These are phyloP conservation scores for Lepus oiostolus DNA, from an alignment of 2,797 vertebrate species.

Conservation along the genomic window DNA sequence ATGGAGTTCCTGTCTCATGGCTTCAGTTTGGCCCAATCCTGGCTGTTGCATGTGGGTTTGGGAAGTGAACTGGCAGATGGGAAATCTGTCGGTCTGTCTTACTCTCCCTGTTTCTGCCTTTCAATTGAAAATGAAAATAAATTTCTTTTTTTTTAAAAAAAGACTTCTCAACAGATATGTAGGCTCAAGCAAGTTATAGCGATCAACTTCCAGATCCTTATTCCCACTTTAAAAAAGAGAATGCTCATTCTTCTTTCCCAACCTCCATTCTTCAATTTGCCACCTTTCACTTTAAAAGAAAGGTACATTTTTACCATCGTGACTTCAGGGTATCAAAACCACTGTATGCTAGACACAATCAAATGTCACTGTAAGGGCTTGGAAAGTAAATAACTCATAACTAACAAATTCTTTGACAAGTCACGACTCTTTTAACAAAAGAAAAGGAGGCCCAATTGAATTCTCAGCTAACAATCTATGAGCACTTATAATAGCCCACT, in stretches of 20 bases:
- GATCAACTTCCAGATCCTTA: neutral
- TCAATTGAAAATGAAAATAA: no score
- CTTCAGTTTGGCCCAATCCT: no score
- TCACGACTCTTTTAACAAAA: slow-evolving; percentile 11
- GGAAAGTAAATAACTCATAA: neutral
- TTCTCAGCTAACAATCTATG: slow-evolving; percentile 10
- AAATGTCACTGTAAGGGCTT: neutral
- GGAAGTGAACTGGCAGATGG: no score
- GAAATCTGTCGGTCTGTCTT: no score
- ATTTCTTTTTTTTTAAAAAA: no score
- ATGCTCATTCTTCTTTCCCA: neutral
- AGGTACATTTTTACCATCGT: neutral
- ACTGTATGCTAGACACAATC: neutral
- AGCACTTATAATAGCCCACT: slow-evolving; percentile 41
- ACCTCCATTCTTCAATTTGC: neutral
- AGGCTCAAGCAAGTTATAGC: neutral
- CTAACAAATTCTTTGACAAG: neutral
- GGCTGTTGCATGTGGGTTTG: no score
- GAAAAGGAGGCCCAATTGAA: neutral
- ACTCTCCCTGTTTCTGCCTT: no score
- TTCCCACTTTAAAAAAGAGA: neutral
- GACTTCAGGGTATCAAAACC: neutral
- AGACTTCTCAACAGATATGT: neutral
- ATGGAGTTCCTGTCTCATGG: no score
- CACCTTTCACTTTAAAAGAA: neutral